Evolutionary conservation across 2,888 invertebrate species (phyloP), one percentile per base, ranked within the genome.

Genomic region (Perizoma flavofasciatum): DNA sequence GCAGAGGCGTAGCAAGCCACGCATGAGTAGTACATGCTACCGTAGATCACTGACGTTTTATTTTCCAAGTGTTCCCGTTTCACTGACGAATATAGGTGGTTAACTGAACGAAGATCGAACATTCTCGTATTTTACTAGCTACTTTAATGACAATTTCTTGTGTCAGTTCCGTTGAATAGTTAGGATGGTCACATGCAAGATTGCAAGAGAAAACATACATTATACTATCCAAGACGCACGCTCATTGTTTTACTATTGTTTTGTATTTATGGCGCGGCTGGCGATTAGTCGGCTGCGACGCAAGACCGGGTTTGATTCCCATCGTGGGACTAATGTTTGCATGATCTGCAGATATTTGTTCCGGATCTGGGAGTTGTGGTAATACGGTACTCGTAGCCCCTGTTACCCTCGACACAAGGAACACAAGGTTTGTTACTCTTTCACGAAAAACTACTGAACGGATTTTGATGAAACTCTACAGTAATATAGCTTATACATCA

Each of bases 101-200:
- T 73, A 79, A 75, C 75, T 81, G 74, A 81, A 73, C 67, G 72
- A 68, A 75, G 71, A 78, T 75, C 70, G 72, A 75, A 77, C 81
- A 81, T 82, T 81, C 82, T 81, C 75, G 76, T 82, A 83, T 75
- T 74, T 80, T 81, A 81, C 81, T 83, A 82, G 81, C 83, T 85
- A 83, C 82, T 85, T 81, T 82, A 86, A 86, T 83, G 84, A 84
- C 86, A 84, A 80, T 86, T 89, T 89, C 84, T 86, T 86, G 75
- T 85, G 81, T 85, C 83, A 88, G 84, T 88, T 88, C 88, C 85
- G 87, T 83, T 79, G 82, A 86, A 90, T 92, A 82, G 85, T 85
- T 87, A 68, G 84, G 79, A 91, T 89, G 78, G 83, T 79, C 78
- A 84, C 90, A 90, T 88, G 91, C 91, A 66, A 89, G 79, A 75